These are phyloP conservation scores for Lerema accius DNA, from an alignment of 1,140 invertebrate species.

Conservation along the genomic window DNA sequence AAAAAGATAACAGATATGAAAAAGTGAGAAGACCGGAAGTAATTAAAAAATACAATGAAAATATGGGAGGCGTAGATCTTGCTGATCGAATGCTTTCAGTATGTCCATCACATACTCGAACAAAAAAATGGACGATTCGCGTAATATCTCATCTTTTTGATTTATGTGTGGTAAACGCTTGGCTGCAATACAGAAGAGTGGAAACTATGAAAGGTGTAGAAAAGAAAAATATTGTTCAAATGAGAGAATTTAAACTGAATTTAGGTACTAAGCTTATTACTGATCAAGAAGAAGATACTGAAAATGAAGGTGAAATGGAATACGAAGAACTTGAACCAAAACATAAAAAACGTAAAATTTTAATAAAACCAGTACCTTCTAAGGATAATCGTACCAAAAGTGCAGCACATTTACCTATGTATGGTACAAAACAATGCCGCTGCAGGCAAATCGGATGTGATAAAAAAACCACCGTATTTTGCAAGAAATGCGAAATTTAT, in stretches of 20 bases:
- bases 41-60: slow-evolving; percentile 39
- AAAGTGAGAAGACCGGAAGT: slow-evolving; percentile 33
- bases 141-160: slow-evolving; percentile 22
- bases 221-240: no score
- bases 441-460: neutral
- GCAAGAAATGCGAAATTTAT: slow-evolving; percentile 1
- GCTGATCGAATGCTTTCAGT: slow-evolving; percentile 37
- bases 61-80: slow-evolving; percentile 48
- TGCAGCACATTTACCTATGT: neutral
- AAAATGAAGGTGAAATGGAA: no score
- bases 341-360: no score
- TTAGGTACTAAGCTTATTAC: no score
- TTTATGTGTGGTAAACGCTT: no score
- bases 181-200: no score
- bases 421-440: slow-evolving; percentile 1
- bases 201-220: no score
- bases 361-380: neutral
- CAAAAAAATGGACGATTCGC: slow-evolving; percentile 34
- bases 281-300: no score
- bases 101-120: slow-evolving; percentile 26
- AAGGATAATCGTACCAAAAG: neutral
- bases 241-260: no score
- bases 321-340: no score
- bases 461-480: slow-evolving; percentile 4
- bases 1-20: slow-evolving; percentile 51